Base-by-base conservation (phyloP, 2,888 invertebrate species). In the Lepetodrilus schrolli region DNA sequence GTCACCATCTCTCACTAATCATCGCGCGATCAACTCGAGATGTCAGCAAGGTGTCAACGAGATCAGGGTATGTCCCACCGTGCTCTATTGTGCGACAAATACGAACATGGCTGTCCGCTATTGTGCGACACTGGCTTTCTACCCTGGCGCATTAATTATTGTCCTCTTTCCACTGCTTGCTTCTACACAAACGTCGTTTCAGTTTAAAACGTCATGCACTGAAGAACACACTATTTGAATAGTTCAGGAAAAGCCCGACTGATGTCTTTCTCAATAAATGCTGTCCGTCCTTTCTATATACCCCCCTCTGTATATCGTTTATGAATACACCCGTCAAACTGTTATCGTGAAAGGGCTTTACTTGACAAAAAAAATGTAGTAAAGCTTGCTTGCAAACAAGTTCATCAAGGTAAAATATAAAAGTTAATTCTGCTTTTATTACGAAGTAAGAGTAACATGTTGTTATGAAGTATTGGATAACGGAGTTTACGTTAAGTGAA, bases 1-100 rank as follows among this genome's bases (percentile, higher is more conserved):
- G 58, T 58, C 58, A 58, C 34, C 34, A 34, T 17, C 58, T 34
- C 58, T 30, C 58, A 58, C 58, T 58, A 58, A 58, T 58, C 58
- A 58, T 58, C 58, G 58, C 58, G 58, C 58, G 58, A 58, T 58
- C 58, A 58, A 30, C 26, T 30, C 58, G 58, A 58, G 58, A 58
- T 58, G 58, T 48, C 48, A n/a, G n/a, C 58, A 34, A 58, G 58
- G 34, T 58, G 58, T 43, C 43, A 43, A 58, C 58, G 21, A 58
- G 58, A 58, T 58, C 58, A 34, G 58, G 58, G 58, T 58, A 30
- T 13, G 30, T 26, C 34, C 34, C 58, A 58, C 58, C 26, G 30
- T 1, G 13, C 30, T n/a, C 30, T 17, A 58, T 58, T 58, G 58
- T 58, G 13, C 17, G 30, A 17, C 26, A 17, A 13, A 58, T 30